Base-by-base conservation (phyloP, 2,797 vertebrate genomes). In the Triplophysa yarkandensis region DNA sequence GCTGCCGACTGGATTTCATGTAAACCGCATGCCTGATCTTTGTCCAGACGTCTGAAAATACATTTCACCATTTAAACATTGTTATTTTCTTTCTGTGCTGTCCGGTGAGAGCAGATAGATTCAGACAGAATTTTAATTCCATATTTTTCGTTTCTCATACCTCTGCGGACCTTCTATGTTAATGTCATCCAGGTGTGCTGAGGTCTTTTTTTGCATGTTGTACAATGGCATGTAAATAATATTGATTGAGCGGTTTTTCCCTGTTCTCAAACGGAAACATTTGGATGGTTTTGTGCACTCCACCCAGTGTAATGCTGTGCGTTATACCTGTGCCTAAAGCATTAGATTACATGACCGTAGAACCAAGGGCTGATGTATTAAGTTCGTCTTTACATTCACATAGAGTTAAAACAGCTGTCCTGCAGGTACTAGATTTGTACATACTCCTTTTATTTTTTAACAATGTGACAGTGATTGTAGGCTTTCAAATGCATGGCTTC, bases 271-370 rank as follows among this genome's bases (percentile, higher is more conserved):
- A 46, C 69, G 60, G 36, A 61, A 64, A 68, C 78, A 67, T 77
- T 86, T 85, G 82, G 85, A 69, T 76, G 71, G 74, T 78, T 84
- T 85, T 82, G 83, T 77, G 34, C 67, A 57, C 78, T 66, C 87
- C 87, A 86, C 86, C 86, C 85, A 84, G 77, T 71, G 41, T 84
- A 78, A 86, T 85, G 77, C 81, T 70, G 16, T 55, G 64, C 71
- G 46, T 79, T 58, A 83, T 81, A 80, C 85, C 82, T 88, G 73
- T 71, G 75, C 78, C 77, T 76, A 46, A 76, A 76, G 75, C 66
- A 25, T 43, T 73, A 39, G 19, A 75, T 70, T 66, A 71, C 50
- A 71, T 21, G 61, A 13, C 25, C 34, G 32, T 36, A 6, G 55
- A 44, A 54, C 52, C 9, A 7, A 14, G 25, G 5, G 52, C 52